A percentile compares a stretch with the other conserved stretches of the same genome.
Conservation (phyloP, 2,797 vertebrate species). For the Tragopan temminckii region DNA sequence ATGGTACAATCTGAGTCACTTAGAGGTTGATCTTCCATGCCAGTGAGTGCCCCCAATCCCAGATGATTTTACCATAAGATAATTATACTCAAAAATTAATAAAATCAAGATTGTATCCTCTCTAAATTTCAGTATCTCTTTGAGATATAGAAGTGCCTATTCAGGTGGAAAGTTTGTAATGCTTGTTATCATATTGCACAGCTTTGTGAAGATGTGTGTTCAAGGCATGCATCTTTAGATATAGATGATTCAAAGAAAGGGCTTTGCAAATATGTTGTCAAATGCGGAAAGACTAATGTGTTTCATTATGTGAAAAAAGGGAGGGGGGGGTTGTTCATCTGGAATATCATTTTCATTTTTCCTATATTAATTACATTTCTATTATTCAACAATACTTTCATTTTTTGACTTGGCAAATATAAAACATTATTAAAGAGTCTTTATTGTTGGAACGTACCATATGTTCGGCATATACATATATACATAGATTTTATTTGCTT, state of each 20-base stretch:
- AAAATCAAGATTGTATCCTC: background rate
- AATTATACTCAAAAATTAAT: background rate
- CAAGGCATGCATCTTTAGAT: background rate
- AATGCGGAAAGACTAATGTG: background rate
- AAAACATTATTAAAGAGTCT: background rate
- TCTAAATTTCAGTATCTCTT: background rate
- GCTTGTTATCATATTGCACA: background rate
- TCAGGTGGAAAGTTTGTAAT: background rate
- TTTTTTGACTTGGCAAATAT: background rate
- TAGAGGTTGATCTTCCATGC: background rate
- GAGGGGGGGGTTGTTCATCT: background rate
- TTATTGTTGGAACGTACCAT: background rate
- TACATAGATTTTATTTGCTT: background rate
- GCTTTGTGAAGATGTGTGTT: background rate
- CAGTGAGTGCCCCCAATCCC: background rate
- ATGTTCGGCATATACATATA: background rate
- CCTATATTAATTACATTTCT: background rate
- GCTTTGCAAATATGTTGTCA: background rate
- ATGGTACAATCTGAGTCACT: background rate
- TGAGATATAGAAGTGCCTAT: background rate
- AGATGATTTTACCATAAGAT: background rate
- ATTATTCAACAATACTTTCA: background rate
- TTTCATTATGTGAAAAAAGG: background rate
- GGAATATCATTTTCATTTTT: background rate
- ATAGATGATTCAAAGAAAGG: background rate